These are phyloP conservation scores for Sciurus niger DNA, from an alignment of 2,113 vertebrate genomes.

Conservation along the genomic window DNA sequence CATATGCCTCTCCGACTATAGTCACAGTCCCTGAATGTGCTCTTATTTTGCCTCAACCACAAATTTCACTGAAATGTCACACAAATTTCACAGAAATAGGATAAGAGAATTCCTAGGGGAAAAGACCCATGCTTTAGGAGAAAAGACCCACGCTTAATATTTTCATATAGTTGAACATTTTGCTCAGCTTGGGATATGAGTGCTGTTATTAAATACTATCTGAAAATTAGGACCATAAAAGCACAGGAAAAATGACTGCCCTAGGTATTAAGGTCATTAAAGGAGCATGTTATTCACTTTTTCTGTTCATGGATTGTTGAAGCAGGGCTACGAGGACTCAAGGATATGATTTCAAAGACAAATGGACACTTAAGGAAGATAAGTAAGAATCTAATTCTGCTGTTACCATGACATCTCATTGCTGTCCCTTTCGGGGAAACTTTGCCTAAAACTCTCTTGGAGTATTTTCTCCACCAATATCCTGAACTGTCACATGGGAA, in stretches of 20 bases:
- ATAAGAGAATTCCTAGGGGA: background rate
- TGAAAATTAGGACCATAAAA: background rate
- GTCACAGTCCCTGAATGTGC: background rate
- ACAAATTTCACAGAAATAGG: background rate
- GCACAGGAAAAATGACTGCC: background rate
- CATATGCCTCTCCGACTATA: background rate
- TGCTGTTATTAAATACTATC: background rate
- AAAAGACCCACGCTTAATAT: background rate
- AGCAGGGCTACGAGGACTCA: background rate
- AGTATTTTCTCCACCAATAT: background rate
- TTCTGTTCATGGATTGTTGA: background rate
- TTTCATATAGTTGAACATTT: background rate
- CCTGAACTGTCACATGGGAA: background rate
- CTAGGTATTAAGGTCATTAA: background rate
- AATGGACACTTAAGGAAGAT: background rate
- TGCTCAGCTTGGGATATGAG: background rate
- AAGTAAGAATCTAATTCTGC: conserved; percentile 32
- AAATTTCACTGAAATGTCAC: background rate
- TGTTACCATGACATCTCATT: background rate
- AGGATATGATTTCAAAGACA: conserved; percentile 2
- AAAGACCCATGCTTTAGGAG: background rate
- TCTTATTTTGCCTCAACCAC: background rate
- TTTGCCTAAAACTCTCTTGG: background rate
- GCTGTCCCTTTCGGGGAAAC: background rate
- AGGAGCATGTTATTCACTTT: background rate